Evolutionary conservation across 2,797 vertebrate species (phyloP).

Genomic region (Enteromius thamalakanensis): DNA sequence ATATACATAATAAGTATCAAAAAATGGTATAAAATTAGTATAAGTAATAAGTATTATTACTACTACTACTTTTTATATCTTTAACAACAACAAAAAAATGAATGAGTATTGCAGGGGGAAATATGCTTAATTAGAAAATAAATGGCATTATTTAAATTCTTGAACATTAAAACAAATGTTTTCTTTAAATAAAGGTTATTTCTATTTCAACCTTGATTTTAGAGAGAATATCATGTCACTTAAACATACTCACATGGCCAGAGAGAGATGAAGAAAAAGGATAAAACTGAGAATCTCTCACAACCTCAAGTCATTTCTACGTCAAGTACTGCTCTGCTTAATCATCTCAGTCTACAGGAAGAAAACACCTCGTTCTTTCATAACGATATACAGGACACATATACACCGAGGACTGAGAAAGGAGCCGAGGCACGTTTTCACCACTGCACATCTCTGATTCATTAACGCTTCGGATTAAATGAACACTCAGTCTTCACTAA

Average conservation of each 20-base stretch:
- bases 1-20: too few species aligned
- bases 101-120: background rate
- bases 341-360: background rate
- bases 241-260: background rate
- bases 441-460: background rate
- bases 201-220: background rate
- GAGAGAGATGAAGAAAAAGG: background rate
- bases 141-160: too few species aligned
- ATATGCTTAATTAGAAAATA: background rate
- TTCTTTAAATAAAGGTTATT: background rate
- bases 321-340: too few species aligned
- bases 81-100: too few species aligned
- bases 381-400: background rate
- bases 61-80: too few species aligned
- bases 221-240: background rate
- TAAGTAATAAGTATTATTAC: too few species aligned
- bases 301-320: background rate
- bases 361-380: background rate
- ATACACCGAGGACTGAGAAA: background rate
- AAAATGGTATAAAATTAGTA: too few species aligned
- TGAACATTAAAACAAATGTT: too few species aligned
- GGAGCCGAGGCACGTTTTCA: background rate
- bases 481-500: background rate
- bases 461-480: background rate
- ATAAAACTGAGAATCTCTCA: background rate